These are phyloP conservation scores for Drosophila mayri DNA, from an alignment of 1,140 invertebrate species.

Conservation along the genomic window DNA sequence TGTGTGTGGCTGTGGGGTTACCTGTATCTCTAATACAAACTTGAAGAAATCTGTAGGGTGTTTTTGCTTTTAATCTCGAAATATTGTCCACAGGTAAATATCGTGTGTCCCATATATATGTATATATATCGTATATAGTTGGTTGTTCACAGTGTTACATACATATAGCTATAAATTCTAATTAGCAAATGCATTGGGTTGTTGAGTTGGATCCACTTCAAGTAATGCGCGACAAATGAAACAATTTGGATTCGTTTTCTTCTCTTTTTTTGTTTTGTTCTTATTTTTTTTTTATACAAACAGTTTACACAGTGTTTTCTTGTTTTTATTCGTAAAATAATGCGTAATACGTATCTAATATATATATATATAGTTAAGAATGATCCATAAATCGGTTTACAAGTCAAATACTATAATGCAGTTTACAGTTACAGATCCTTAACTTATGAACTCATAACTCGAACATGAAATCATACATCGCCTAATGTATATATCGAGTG, in stretches of 20 bases:
- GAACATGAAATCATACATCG: constrained; percentile 34
- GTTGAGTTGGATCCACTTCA: constrained; percentile 53
- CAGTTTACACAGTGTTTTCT: constrained; percentile 56
- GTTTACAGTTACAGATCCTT: constrained; percentile 49
- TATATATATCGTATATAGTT: constrained; percentile 45
- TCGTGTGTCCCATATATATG: constrained; percentile 42
- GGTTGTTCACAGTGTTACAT: constrained; percentile 37
- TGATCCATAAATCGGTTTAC: constrained; percentile 52
- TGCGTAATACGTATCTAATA: constrained; percentile 55
- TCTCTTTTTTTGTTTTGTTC: constrained; percentile 49
- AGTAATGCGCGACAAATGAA: constrained; percentile 41
- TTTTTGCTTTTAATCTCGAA: constrained; percentile 53
- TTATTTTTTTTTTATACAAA: constrained; percentile 53
- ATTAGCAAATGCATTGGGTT: constrained; percentile 59
- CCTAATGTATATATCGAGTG: constrained; percentile 23
- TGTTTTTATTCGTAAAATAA: constrained; percentile 49
- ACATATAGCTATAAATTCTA: constrained; percentile 59
- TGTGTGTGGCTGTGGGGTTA: constrained; percentile 19
- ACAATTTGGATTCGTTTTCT: constrained; percentile 50
- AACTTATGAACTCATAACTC: constrained; percentile 52
- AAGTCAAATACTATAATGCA: constrained; percentile 58
- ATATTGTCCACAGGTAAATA: constrained; percentile 63
- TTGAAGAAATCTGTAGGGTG: constrained; percentile 35
- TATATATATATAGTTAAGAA: constrained; percentile 54
- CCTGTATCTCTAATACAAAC: constrained; percentile 57